phyloP scores from a whole-genome alignment of 2,113 vertebrate genomes.

The Paramormyrops kingsleyae region DNA sequence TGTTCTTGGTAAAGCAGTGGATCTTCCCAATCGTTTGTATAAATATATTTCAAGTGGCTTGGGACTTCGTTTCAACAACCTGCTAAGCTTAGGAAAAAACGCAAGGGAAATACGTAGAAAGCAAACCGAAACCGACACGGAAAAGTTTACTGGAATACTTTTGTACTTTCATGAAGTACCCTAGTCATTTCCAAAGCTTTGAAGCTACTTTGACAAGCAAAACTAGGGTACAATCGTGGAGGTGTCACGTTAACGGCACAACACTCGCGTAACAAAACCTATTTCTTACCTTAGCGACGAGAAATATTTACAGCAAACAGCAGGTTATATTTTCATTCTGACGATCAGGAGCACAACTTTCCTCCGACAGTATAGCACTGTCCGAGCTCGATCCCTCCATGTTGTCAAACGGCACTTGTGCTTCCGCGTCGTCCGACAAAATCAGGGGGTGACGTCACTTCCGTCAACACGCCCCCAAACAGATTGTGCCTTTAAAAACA shows the following conservation, averaged over 20 bases:
- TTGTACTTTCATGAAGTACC: neutral
- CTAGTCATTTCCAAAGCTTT: neutral
- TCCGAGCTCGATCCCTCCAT: neutral
- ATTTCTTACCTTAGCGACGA: neutral
- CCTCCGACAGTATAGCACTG: neutral
- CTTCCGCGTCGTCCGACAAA: constrained; percentile 14
- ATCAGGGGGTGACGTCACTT: neutral
- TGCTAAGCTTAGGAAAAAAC: neutral
- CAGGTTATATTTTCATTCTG: neutral
- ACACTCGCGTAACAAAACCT: neutral
- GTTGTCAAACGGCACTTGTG: neutral
- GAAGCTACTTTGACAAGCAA: neutral
- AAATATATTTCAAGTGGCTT: neutral
- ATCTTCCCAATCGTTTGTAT: neutral
- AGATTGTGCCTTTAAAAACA: neutral
- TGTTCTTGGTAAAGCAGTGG: neutral
- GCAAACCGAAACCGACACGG: neutral
- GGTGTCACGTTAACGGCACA: neutral
- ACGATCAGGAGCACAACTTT: neutral
- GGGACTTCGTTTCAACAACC: neutral
- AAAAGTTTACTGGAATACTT: neutral
- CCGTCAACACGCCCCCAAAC: neutral
- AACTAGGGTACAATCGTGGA: neutral
- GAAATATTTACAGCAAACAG: neutral
- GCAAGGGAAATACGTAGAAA: neutral